Evolutionary conservation across 1,140 invertebrate genomes (phyloP), one percentile per base, ranked within the genome.

Genomic region (Heliothis virescens): DNA sequence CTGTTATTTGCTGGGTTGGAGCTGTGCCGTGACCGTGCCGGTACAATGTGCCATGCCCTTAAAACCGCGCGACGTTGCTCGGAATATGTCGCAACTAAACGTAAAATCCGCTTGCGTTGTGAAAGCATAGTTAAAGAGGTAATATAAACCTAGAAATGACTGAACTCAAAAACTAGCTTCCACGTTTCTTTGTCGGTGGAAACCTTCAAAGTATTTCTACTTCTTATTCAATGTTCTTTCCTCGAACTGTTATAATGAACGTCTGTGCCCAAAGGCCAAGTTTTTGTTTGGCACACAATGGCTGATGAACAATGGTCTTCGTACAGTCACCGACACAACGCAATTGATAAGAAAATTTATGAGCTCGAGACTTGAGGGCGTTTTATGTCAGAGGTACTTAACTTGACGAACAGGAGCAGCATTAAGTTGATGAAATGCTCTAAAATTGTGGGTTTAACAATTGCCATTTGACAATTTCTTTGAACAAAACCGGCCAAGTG

Each of bases 211-310:
- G 34, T 41, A 41, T 41, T 41, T 41, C 34, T 41, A 41, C 34
- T 41, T 53, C 52, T 62, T 62, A 67, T 48, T 18, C 63, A 67
- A 67, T 67, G 41, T 48, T 67, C 34, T 67, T 67, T 67, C 26
- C 60, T 48, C 41, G 15, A 62, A 67, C 63, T 16, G 47, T 67
- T 48, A 48, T 48, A 67, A 67, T 18, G n/a, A 67, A 48, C 41
- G 63, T 48, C 63, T 67, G 41, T n/a, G 41, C n/a, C 29, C 41
- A 18, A 67, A 48, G 47, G 63, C 34, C 34, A 67, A 67, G 34
- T 67, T 67, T 48, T 67, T 67, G 63, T 67, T 67, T 67, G 63
- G 21, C 63, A 67, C 63, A 67, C 63, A 67, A 67, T 67, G 63
- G 10, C 15, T 48, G 34, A 48, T 48, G 63, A 67, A 67, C 63